Base-by-base conservation (phyloP, 1,140 invertebrate genomes). In the Drosophila yakuba region DNA sequence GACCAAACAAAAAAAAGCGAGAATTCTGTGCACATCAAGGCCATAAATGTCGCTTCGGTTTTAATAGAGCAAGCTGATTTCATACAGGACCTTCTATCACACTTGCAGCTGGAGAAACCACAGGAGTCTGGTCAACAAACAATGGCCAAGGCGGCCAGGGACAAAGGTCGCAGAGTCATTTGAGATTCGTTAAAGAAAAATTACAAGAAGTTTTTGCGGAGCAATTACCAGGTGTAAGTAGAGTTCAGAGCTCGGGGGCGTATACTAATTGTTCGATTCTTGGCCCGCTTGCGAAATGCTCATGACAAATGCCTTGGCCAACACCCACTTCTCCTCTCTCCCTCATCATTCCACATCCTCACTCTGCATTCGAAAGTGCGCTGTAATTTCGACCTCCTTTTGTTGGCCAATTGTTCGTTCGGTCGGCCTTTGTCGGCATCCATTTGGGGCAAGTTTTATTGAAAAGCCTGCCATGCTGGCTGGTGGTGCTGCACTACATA, bases 151-250 rank as follows among this genome's bases (percentile, higher is more conserved):
- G 32, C 57, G 57, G 57, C 57, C 57, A 20, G 44, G 51, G 28
- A 71, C 66, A 66, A 75, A 63, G 82, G 81, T 78, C 59, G 48
- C 54, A 67, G 62, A 84, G 83, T 88, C 83, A 88, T 88, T 89
- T 79, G 77, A 88, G 76, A 80, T 83, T 76, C 76, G 84, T 88
- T 88, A 80, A 88, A 80, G 83, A 69, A 78, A 88, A 90, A 89
- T 89, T 90, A 89, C 80, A 80, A 50, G 67, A 80, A 79, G 83
- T 89, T 84, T 81, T 66, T 80, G 78, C 83, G 85, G 74, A 84
- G 80, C 84, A 90, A 89, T 89, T 89, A 90, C 84, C 85, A 89
- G 84, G 84, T 86, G 83, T 86, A 88, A 88, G 25, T 82, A 36
- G 15, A 68, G 41, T 43, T 3, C 38, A 64, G 17, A 54, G 60